phyloP scores from a whole-genome alignment of 2,113 vertebrate species.

The Thalassarche chlororhynchos region DNA sequence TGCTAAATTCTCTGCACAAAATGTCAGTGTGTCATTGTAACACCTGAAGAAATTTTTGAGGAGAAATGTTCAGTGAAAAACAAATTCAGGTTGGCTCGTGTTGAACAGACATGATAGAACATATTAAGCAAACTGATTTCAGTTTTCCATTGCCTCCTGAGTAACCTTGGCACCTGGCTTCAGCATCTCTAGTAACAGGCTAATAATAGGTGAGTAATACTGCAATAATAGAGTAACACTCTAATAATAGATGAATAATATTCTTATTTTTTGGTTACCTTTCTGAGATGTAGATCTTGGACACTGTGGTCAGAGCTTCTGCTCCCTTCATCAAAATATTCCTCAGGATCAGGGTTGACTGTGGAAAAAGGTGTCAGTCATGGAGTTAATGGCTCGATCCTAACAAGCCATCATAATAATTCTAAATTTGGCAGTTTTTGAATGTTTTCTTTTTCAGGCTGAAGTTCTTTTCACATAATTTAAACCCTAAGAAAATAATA shows the following conservation, averaged over 20 bases:
- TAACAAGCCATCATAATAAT: neutral
- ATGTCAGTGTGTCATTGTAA: neutral
- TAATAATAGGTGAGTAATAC: neutral
- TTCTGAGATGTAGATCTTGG: neutral
- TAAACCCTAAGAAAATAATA: neutral
- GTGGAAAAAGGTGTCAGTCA: neutral
- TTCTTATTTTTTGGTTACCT: neutral
- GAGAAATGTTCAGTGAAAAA: neutral
- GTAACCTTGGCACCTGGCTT: neutral
- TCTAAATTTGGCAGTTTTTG: neutral
- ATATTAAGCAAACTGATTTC: neutral
- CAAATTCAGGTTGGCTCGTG: neutral
- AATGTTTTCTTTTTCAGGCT: neutral
- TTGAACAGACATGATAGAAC: neutral
- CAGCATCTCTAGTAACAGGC: neutral
- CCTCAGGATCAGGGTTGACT: neutral
- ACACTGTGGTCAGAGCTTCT: neutral
- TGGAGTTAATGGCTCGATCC: neutral
- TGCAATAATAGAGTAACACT: neutral
- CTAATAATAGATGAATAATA: neutral
- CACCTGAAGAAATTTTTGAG: neutral
- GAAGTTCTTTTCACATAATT: neutral
- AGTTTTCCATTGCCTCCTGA: neutral
- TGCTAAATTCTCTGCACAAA: neutral
- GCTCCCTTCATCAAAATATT: neutral